phyloP scores from a whole-genome alignment of 1,140 invertebrate genomes.

The Eurosta solidaginis region DNA sequence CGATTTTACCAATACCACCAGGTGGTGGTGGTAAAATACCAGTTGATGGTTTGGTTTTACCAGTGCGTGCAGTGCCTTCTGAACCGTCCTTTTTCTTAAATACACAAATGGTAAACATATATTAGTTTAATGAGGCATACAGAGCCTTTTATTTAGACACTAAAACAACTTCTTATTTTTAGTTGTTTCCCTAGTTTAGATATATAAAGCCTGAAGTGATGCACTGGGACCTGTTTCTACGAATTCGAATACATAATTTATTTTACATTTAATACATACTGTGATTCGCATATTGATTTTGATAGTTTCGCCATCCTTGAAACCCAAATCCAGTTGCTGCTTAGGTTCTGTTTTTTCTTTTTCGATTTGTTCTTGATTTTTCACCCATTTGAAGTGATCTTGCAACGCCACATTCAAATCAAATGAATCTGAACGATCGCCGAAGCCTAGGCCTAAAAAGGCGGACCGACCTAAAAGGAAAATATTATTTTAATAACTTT shows the following conservation, averaged over 20 bases:
- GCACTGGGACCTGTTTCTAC: no score
- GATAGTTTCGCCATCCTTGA: constrained; percentile 98
- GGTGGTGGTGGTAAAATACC: constrained; percentile 55
- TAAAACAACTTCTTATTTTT: not conserved
- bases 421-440: constrained; percentile 97
- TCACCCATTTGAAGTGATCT: constrained; percentile 97
- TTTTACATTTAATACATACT: constrained; percentile 65
- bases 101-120: constrained; percentile 25
- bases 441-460: constrained; percentile 97
- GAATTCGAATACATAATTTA: not conserved
- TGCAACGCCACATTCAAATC: constrained; percentile 98
- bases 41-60: constrained; percentile 63
- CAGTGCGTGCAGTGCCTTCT: constrained; percentile 68
- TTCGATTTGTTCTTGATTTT: constrained; percentile 87
- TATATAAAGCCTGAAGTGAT: no score
- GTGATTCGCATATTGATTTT: constrained; percentile 98
- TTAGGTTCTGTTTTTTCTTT: constrained; percentile 77
- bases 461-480: constrained; percentile 77
- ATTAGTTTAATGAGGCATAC: not conserved
- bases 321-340: constrained; percentile 90
- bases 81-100: constrained; percentile 83
- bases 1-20: constrained; percentile 66
- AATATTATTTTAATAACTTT: not conserved
- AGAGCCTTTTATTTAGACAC: not conserved
- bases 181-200: no score